These are phyloP conservation scores for Columbina picui DNA, from an alignment of 2,113 vertebrate species.

Conservation along the genomic window DNA sequence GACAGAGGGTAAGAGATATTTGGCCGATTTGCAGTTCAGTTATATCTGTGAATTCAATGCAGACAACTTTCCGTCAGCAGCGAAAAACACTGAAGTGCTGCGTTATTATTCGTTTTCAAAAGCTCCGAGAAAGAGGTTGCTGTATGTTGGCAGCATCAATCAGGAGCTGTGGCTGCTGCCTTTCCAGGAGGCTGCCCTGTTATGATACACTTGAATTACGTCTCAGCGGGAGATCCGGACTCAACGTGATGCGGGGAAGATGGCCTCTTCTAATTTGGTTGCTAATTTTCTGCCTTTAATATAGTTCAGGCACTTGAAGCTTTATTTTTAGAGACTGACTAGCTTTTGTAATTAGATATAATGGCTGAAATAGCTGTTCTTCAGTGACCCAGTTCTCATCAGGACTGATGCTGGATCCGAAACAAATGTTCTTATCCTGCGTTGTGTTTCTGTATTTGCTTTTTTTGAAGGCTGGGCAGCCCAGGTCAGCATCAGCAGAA, in stretches of 20 bases:
- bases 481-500: too few relatives aligned
- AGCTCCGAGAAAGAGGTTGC: not conserved
- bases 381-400: slow-evolving; percentile 34
- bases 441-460: not conserved
- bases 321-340: slow-evolving; percentile 50
- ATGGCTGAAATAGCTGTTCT: slow-evolving; percentile 34
- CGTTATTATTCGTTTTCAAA: not conserved
- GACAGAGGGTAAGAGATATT: not conserved
- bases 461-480: not conserved
- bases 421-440: not conserved
- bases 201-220: not conserved
- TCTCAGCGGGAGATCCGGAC: not conserved
- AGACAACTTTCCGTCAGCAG: not conserved
- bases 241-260: rapidly evolving
- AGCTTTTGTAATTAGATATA: slow-evolving; percentile 50
- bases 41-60: not conserved
- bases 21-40: not conserved
- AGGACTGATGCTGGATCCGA: not conserved
- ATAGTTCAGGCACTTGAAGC: not conserved
- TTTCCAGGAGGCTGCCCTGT: not conserved
- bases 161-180: not conserved
- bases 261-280: not conserved
- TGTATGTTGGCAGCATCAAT: not conserved
- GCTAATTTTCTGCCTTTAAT: slow-evolving; percentile 43
- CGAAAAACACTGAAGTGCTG: not conserved